Conservation (phyloP, 1,140 invertebrate species). For the Lepeophtheirus salmonis region DNA sequence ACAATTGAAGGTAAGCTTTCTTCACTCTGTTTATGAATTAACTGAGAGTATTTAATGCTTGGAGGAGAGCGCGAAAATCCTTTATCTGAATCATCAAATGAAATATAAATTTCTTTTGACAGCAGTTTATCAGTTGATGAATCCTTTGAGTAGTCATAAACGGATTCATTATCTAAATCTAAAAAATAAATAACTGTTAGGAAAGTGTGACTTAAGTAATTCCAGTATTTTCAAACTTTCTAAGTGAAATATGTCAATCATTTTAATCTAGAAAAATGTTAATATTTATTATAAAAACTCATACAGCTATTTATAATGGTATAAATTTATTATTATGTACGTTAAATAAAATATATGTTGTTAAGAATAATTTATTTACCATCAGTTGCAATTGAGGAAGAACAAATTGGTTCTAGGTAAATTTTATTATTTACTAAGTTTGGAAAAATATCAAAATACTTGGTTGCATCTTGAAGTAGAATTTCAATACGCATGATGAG, state of each 20-base stretch:
- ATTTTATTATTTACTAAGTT: not conserved
- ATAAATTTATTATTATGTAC: too few relatives aligned
- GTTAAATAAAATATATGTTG: too few relatives aligned
- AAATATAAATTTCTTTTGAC: too few relatives aligned
- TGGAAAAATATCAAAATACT: not conserved
- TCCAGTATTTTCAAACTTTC: too few relatives aligned
- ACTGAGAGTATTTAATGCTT: not conserved
- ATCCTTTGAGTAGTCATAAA: too few relatives aligned
- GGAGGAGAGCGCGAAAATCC: not conserved
- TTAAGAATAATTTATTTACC: not conserved
- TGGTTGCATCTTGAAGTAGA: not conserved
- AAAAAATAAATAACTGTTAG: too few relatives aligned
- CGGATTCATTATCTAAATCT: not conserved
- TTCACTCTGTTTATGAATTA: not conserved
- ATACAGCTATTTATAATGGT: too few relatives aligned
- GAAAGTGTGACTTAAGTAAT: too few relatives aligned
- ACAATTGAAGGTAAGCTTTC: not conserved
- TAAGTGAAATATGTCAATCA: too few relatives aligned
- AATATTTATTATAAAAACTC: too few relatives aligned
- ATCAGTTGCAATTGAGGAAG: not conserved
- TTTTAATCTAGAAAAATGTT: too few relatives aligned
- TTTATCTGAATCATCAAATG: not conserved
- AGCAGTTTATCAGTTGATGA: too few relatives aligned
- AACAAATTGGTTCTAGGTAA: not conserved
- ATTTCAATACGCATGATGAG: not conserved